Evolutionary conservation across 2,888 invertebrate genomes (phyloP).

Genomic region (Amiota mariae): DNA sequence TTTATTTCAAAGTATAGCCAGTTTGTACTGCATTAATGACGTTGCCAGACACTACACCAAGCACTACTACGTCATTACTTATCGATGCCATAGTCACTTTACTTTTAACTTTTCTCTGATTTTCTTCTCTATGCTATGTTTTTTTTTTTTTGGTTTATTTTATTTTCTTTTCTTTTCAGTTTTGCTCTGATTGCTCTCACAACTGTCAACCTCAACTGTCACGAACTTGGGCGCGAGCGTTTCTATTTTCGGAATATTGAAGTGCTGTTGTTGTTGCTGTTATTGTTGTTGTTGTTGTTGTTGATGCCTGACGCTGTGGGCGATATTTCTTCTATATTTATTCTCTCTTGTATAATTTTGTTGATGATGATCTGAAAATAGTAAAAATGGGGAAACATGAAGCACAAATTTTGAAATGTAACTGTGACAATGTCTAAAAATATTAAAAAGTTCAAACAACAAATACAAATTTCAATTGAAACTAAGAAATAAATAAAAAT

Average conservation of each 20-base stretch:
- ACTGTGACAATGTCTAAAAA: constrained; percentile 12
- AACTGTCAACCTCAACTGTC: constrained; percentile 56
- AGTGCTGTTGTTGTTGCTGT: constrained; percentile 24
- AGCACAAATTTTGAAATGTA: background rate
- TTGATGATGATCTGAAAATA: constrained; percentile 55
- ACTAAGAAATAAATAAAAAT: background rate
- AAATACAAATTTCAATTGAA: constrained; percentile 6
- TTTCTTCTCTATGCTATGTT: background rate
- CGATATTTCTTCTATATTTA: constrained; percentile 11
- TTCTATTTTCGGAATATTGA: constrained; percentile 56
- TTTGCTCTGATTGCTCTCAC: background rate
- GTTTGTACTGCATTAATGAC: constrained; percentile 53
- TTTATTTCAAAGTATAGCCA: constrained; percentile 34
- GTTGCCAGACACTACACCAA: constrained; percentile 40
- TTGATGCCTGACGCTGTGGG: background rate
- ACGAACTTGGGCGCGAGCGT: constrained; percentile 54
- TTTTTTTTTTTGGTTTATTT: background rate
- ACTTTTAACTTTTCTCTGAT: background rate
- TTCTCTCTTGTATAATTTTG: background rate
- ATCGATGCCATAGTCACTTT: constrained; percentile 50
- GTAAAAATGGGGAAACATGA: constrained; percentile 44
- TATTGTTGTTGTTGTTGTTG: background rate
- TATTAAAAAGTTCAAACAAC: constrained; percentile 2
- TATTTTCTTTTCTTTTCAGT: background rate
- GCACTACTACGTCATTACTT: background rate